phyloP scores from a whole-genome alignment of 2,888 invertebrate genomes.

The Lasioglossum lativentre region DNA sequence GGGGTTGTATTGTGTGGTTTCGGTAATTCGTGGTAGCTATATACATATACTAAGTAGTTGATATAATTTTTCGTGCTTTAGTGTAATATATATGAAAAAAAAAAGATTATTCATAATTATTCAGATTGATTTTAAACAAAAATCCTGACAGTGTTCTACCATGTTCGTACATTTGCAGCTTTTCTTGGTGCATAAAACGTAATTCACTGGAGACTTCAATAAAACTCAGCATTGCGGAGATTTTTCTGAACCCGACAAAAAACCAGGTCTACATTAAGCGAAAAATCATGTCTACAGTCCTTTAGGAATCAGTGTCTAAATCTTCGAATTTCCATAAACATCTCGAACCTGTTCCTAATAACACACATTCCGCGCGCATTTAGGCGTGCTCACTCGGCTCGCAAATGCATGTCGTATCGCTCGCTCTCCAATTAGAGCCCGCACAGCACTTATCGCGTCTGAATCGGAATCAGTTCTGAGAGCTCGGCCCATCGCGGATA shows the following conservation, averaged over 20 bases:
- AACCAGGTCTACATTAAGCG: too few species aligned
- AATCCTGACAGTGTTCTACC: not conserved
- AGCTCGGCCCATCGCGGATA: not conserved
- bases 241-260: too few species aligned
- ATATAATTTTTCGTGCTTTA: too few species aligned
- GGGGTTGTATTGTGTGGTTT: not conserved
- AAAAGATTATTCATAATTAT: too few species aligned
- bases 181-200: not conserved
- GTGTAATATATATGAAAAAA: too few species aligned
- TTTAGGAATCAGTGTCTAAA: not conserved
- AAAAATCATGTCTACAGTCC: not conserved
- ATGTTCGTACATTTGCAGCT: not conserved
- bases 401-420: not conserved
- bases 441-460: constrained; percentile 9
- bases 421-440: not conserved
- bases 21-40: not conserved
- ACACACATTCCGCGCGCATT: constrained; percentile 4
- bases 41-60: too few species aligned
- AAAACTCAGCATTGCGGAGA: not conserved
- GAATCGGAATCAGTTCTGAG: not conserved
- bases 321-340: not conserved
- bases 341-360: constrained; percentile 1
- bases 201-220: not conserved
- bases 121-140: not conserved
- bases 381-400: not conserved